Evolutionary conservation across 2,888 invertebrate species (phyloP), one percentile per base, ranked within the genome.

Genomic region (Papilio elwesi): DNA sequence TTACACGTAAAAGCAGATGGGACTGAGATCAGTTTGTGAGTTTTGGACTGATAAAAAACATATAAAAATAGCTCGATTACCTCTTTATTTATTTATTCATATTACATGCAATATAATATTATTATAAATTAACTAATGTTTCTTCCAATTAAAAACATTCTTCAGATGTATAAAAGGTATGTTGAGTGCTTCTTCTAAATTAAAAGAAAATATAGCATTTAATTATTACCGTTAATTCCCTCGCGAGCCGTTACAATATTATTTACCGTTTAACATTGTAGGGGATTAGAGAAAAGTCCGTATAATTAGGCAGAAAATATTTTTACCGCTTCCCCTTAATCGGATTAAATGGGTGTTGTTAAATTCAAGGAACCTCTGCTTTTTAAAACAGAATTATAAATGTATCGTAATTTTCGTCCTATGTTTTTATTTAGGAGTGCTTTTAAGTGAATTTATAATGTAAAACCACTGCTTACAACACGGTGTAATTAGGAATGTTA

Each of bases 261-360:
- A 48, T 47, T 63, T 48, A 16, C 12, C 8, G 48, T 16, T 63
- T 38, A 16, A 63, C 63, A 15, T 47, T 47, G 48, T 16, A 16
- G 47, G 63, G 47, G 63, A 43, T 63, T 63, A 48, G 63, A 47
- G 16, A 0, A 63, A 63, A 16, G 48, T 63, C 48, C 16, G 63
- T 63, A 48, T 63, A 63, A 63, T 63, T 63, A 63, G 47, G 47
- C 15, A 16, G 63, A 63, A 63, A 63, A 16, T 48, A 48, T 63
- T 63, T 48, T 63, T 63, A 43, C 12, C 63, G 47, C 16, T 16
- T 47, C 47, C 11, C 47, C 15, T 63, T 48, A 63, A 63, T 63
- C 63, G 63, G 63, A 63, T 63, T 63, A 63, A 47, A 63, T 12
- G 48, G 63, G 63, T 47, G 63, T 63, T 63, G 47, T 48, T 48